Percentiles rank a stretch among this genome's conserved stretches.
These are phyloP conservation scores for Mythimna pallens DNA, from an alignment of 2,888 invertebrate species.

Conservation along the genomic window DNA sequence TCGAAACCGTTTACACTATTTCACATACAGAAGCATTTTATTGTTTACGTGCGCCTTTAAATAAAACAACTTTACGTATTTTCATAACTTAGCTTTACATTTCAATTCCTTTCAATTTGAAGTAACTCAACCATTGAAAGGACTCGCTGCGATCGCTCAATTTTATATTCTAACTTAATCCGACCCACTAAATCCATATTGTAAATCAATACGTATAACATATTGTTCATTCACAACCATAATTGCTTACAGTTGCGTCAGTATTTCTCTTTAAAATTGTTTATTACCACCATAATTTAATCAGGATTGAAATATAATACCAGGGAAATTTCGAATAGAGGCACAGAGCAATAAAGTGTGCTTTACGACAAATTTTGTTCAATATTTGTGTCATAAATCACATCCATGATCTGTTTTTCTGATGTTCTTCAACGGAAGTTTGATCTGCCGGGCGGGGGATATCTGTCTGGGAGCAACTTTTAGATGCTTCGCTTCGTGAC, in stretches of 20 bases:
- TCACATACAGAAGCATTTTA: conserved; percentile 37
- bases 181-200: conserved; percentile 59
- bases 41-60: conserved; percentile 19
- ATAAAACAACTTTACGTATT: conserved; percentile 29
- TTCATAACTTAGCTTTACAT: conserved; percentile 15
- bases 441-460: conserved; percentile 64
- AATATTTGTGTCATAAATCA: conserved; percentile 85
- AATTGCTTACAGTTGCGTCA: conserved; percentile 77
- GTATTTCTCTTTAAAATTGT: conserved; percentile 75
- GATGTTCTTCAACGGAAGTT: conserved; percentile 73
- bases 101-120: conserved; percentile 50
- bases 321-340: conserved; percentile 74
- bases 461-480: conserved; percentile 51
- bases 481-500: conserved; percentile 56
- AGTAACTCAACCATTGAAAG: conserved; percentile 52
- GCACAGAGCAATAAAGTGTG: conserved; percentile 74
- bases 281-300: conserved; percentile 79
- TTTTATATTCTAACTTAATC: conserved; percentile 56
- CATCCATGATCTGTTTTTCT: conserved; percentile 78
- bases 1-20: conserved; percentile 31
- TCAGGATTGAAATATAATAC: conserved; percentile 79
- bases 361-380: conserved; percentile 85
- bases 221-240: conserved; percentile 71
- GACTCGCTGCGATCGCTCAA: conserved; percentile 31
- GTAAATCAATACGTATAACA: conserved; percentile 70